Evolutionary conservation across 2,797 vertebrate species (phyloP).

Genomic region (Carduelis carduelis): DNA sequence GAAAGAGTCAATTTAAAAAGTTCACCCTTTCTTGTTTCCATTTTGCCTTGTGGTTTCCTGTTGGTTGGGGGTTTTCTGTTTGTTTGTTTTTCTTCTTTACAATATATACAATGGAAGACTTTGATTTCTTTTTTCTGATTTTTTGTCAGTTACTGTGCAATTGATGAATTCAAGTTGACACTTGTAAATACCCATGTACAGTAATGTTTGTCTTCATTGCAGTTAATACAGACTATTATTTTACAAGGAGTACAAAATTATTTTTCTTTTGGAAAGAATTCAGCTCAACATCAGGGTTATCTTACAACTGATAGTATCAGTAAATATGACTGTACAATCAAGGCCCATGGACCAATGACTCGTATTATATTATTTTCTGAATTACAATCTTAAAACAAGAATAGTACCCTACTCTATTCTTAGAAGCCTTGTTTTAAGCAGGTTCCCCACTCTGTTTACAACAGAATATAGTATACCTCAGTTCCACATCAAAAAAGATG

Average conservation of each 20-base stretch:
- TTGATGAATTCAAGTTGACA: conserved; percentile 67
- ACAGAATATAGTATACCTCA: conserved; percentile 82
- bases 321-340: conserved; percentile 80
- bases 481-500: conserved; percentile 82
- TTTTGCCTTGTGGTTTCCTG: conserved; percentile 34
- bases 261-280: conserved; percentile 77
- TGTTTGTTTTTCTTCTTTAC: conserved; percentile 55
- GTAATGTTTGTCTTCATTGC: conserved; percentile 71
- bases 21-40: conserved; percentile 58
- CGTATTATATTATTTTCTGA: conserved; percentile 81
- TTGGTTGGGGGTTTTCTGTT: background rate
- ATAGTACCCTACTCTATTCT: conserved; percentile 78
- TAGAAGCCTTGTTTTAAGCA: conserved; percentile 79
- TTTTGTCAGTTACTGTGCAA: conserved; percentile 74
- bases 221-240: conserved; percentile 72
- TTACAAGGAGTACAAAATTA: conserved; percentile 79
- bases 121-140: conserved; percentile 72
- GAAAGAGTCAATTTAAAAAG: conserved; percentile 73
- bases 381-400: conserved; percentile 82
- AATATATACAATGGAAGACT: conserved; percentile 86
- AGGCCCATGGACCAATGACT: conserved; percentile 78
- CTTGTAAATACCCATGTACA: conserved; percentile 72
- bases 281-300: conserved; percentile 75
- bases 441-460: conserved; percentile 81
- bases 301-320: conserved; percentile 80